A percentile compares a stretch with the other conserved stretches of the same genome.
Evolutionary conservation across 1,140 invertebrate genomes (phyloP).

Genomic region (Popillia japonica): DNA sequence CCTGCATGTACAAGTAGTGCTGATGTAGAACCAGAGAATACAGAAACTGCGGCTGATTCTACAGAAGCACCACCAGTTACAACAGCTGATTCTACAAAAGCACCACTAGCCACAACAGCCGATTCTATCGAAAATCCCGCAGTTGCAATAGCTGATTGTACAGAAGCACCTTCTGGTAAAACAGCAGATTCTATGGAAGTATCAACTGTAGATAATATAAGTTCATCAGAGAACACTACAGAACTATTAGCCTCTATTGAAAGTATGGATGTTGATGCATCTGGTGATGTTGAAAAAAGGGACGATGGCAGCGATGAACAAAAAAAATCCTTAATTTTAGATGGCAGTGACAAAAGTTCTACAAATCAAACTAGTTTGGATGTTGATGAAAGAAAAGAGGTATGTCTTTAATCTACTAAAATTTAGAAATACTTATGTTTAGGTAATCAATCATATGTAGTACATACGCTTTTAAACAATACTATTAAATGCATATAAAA

Average conservation of each 20-base stretch:
- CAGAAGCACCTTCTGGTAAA: no score
- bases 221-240: background rate
- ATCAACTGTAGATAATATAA: background rate
- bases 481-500: no score
- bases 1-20: background rate
- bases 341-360: background rate
- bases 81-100: no score
- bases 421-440: no score
- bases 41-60: background rate
- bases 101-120: no score
- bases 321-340: background rate
- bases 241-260: background rate
- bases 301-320: no score
- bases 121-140: no score
- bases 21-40: no score
- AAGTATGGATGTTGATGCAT: background rate
- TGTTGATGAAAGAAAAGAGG: background rate
- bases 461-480: no score
- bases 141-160: no score
- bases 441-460: no score
- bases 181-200: no score
- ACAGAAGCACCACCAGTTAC: background rate
- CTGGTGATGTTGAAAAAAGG: background rate
- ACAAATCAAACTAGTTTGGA: background rate
- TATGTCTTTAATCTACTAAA: background rate